These are phyloP conservation scores for Oxystoma pomonae DNA, from an alignment of 2,888 invertebrate species.

Conservation along the genomic window DNA sequence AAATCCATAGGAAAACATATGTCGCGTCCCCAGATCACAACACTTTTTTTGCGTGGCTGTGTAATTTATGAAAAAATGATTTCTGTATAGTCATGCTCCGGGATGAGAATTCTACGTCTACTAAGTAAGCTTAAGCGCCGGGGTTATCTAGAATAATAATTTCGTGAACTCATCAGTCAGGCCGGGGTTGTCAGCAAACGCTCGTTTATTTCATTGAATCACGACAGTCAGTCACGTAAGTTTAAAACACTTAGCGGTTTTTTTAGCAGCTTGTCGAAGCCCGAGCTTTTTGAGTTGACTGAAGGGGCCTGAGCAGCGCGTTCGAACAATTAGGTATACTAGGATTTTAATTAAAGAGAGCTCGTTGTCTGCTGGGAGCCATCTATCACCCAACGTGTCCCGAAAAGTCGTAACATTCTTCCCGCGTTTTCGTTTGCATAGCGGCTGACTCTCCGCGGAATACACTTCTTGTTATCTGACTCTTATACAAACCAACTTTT, in stretches of 20 bases:
- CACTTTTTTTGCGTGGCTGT: too few relatives aligned
- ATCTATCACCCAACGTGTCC: slow-evolving; percentile 48
- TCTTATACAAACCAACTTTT: too few relatives aligned
- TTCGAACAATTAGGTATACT: background rate
- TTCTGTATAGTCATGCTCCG: too few relatives aligned
- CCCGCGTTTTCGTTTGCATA: slow-evolving; percentile 43
- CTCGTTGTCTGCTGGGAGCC: slow-evolving; percentile 44
- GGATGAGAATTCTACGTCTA: background rate
- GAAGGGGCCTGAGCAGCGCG: background rate
- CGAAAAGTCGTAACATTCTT: slow-evolving; percentile 42
- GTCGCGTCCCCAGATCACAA: too few relatives aligned
- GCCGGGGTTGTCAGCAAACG: slow-evolving; percentile 38
- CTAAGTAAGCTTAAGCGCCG: background rate
- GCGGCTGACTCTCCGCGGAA: slow-evolving; percentile 27
- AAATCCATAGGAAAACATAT: too few relatives aligned
- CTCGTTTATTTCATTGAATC: slow-evolving; percentile 46
- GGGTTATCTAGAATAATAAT: slow-evolving; percentile 29
- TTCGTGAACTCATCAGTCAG: slow-evolving; percentile 31
- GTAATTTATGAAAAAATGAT: too few relatives aligned
- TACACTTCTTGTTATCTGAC: background rate
- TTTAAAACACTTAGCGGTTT: slow-evolving; percentile 47
- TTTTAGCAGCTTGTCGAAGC: slow-evolving; percentile 16
- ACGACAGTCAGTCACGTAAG: slow-evolving; percentile 47
- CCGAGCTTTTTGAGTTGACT: too few relatives aligned
- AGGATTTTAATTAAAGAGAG: background rate